Evolutionary conservation across 2,797 vertebrate genomes (phyloP).

Genomic region (Brachyalestes nurse): DNA sequence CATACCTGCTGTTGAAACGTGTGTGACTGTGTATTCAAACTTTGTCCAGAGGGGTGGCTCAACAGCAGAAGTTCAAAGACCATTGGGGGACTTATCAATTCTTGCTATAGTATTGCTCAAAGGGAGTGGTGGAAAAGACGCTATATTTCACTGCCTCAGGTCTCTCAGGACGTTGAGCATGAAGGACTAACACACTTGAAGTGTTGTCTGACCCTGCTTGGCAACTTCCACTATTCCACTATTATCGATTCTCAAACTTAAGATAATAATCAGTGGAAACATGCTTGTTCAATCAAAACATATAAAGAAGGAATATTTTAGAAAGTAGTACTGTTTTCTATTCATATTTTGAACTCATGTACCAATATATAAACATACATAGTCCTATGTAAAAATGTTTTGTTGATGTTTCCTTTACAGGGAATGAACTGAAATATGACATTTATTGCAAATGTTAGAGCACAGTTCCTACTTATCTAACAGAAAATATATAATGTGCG

Average conservation of each 20-base stretch:
- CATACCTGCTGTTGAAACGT: conserved; percentile 26
- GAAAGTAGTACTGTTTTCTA: too few relatives aligned
- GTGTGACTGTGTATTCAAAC: conserved; percentile 25
- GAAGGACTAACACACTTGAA: neutral
- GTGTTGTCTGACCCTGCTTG: neutral
- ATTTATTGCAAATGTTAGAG: too few relatives aligned
- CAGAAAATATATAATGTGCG: too few relatives aligned
- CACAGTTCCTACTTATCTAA: too few relatives aligned
- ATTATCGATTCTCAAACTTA: neutral
- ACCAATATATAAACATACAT: too few relatives aligned
- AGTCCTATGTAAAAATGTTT: too few relatives aligned
- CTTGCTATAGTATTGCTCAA: neutral
- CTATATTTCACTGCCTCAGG: neutral
- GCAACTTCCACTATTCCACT: too few relatives aligned
- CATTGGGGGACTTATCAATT: conserved; percentile 39
- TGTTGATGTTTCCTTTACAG: too few relatives aligned
- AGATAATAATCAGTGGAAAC: neutral
- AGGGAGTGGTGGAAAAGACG: conserved; percentile 12
- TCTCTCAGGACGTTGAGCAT: neutral
- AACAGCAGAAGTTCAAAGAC: conserved; percentile 43
- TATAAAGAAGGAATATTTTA: too few relatives aligned
- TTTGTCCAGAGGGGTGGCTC: conserved; percentile 15
- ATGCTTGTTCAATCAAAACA: too few relatives aligned
- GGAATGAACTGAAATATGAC: too few relatives aligned
- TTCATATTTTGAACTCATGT: too few relatives aligned